Evolutionary conservation across 2,888 invertebrate species (phyloP).

Genomic region (Eupithecia insigniata): DNA sequence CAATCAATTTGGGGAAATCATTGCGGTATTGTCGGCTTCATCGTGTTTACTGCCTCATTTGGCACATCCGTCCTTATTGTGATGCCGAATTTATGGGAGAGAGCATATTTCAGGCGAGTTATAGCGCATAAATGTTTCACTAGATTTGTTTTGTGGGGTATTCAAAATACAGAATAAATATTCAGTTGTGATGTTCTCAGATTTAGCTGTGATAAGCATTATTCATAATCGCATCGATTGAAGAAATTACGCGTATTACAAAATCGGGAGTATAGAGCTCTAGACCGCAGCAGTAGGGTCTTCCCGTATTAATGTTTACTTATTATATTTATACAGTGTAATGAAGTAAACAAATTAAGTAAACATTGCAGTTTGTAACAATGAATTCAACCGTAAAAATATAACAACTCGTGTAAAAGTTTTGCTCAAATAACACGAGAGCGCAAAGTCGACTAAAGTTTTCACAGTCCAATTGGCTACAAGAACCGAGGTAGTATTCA

Average conservation of each 20-base stretch:
- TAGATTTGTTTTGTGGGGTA: slow-evolving; percentile 28
- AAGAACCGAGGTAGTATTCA: slow-evolving; percentile 35
- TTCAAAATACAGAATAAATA: slow-evolving; percentile 7
- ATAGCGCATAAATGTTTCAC: slow-evolving; percentile 26
- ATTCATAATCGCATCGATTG: background rate
- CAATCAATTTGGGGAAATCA: slow-evolving; percentile 52
- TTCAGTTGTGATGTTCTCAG: background rate
- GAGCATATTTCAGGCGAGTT: slow-evolving; percentile 32
- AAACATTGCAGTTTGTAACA: background rate
- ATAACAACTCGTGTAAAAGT: background rate
- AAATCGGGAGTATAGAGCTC: background rate
- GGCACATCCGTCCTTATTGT: slow-evolving; percentile 52
- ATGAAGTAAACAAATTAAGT: background rate
- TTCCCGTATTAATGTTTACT: background rate
- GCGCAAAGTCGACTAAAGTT: background rate
- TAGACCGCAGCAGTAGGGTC: background rate
- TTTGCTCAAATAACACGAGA: background rate
- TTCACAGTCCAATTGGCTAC: slow-evolving; percentile 32
- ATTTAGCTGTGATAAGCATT: too few relatives aligned
- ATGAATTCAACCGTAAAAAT: background rate
- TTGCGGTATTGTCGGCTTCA: slow-evolving; percentile 48
- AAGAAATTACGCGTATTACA: background rate
- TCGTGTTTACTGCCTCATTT: slow-evolving; percentile 56
- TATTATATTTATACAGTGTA: background rate
- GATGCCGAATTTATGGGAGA: slow-evolving; percentile 39